Evolutionary conservation across 2,113 vertebrate genomes (phyloP).

Genomic region (Heptranchias perlo): DNA sequence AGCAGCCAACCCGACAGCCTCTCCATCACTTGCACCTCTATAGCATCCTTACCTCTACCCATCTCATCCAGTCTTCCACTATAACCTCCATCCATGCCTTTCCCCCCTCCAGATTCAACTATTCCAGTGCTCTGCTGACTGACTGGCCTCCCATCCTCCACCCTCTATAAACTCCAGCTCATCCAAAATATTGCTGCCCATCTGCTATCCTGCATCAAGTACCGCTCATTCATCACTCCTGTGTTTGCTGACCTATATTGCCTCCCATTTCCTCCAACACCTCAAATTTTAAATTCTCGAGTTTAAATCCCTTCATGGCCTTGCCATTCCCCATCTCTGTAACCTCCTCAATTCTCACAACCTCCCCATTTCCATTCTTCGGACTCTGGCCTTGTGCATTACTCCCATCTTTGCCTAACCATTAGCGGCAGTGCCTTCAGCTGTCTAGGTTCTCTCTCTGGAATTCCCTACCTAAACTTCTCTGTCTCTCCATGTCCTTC

Average conservation of each 20-base stretch:
- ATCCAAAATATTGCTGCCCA: neutral
- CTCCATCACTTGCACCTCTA: neutral
- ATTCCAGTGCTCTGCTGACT: neutral
- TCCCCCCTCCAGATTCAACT: neutral
- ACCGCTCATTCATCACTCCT: neutral
- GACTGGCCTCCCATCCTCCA: neutral
- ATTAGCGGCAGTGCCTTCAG: neutral
- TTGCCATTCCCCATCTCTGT: neutral
- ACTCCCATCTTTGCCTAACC: neutral
- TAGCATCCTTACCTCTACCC: neutral
- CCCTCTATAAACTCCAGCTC: neutral
- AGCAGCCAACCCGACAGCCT: too few relatives aligned
- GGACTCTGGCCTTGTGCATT: neutral
- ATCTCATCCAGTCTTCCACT: neutral
- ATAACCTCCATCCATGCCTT: neutral
- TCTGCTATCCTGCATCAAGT: neutral
- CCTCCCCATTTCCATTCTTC: neutral
- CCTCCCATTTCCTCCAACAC: neutral
- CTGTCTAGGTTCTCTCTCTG: neutral
- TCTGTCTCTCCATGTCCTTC: neutral
- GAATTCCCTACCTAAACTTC: neutral
- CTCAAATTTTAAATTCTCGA: neutral
- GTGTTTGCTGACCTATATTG: neutral
- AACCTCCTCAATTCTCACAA: neutral
- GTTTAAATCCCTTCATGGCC: neutral